phyloP scores from a whole-genome alignment of 2,113 vertebrate species.

The Uria lomvia region DNA sequence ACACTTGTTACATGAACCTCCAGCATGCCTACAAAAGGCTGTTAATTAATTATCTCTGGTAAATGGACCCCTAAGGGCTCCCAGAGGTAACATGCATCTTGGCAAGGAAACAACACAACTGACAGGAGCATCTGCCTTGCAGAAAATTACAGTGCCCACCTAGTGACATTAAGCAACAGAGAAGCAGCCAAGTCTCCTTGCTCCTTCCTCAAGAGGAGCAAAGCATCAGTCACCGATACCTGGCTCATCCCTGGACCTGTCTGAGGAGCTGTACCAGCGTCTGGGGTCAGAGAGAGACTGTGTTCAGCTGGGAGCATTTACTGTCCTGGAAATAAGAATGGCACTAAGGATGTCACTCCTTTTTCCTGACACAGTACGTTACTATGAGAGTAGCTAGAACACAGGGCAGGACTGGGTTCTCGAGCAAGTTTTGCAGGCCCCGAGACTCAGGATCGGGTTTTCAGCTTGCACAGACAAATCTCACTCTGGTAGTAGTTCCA shows the following conservation, averaged over 20 bases:
- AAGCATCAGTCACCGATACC: background rate
- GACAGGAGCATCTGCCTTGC: constrained; percentile 31
- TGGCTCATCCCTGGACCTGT: background rate
- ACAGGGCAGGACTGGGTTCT: background rate
- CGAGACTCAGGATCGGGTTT: background rate
- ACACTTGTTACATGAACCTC: constrained; percentile 16
- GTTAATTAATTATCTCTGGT: constrained; percentile 58
- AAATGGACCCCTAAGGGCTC: constrained; percentile 52
- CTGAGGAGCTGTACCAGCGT: background rate
- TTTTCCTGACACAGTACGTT: background rate
- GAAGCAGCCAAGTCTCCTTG: background rate
- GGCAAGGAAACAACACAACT: constrained; percentile 38
- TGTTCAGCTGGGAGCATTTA: background rate
- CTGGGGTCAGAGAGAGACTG: background rate
- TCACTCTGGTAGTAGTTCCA: background rate
- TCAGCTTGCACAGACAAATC: background rate
- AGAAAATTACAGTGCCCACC: background rate
- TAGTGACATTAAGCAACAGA: background rate
- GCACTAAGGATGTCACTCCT: background rate
- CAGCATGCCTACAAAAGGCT: constrained; percentile 24
- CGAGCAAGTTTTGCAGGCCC: background rate
- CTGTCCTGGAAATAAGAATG: background rate
- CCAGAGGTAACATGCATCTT: constrained; percentile 25
- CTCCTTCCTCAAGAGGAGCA: background rate
- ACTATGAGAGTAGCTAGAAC: too few relatives aligned